phyloP scores from a whole-genome alignment of 1,140 invertebrate species.

The Heterodera schachtii region DNA sequence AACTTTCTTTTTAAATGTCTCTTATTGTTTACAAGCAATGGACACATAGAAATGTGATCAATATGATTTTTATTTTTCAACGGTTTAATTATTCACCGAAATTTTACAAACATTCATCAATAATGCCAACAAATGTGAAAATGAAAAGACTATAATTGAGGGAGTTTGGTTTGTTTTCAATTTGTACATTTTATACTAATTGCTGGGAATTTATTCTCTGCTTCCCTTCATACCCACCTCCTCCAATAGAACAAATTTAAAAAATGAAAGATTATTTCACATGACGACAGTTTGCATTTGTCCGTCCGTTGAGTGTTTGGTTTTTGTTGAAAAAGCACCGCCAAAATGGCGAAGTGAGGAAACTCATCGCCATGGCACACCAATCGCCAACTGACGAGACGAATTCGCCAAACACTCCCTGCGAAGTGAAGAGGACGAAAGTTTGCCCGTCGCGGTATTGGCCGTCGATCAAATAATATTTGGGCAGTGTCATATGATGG shows the following conservation, averaged over 20 bases:
- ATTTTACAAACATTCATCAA: no score
- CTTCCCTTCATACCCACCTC: no score
- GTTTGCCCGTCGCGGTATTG: constrained; percentile 21
- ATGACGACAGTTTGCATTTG: background rate
- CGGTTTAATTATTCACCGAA: no score
- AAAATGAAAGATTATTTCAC: constrained; percentile 5
- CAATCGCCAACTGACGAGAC: constrained; percentile 21
- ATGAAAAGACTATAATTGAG: no score
- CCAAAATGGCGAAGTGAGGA: constrained; percentile 21
- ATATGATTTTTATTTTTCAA: no score
- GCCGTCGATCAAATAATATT: constrained; percentile 21
- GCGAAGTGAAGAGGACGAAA: constrained; percentile 15
- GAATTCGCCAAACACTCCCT: background rate
- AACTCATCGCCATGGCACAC: constrained; percentile 10
- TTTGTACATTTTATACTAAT: no score
- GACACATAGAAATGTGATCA: no score
- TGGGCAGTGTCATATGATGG: constrained; percentile 19
- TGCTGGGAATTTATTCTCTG: no score
- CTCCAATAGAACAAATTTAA: background rate
- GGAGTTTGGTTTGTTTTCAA: no score
- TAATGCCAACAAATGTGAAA: no score
- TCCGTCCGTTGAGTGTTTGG: background rate
- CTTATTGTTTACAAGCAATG: no score
- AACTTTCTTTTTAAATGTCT: background rate
- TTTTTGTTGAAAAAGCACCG: constrained; percentile 11